Percentiles rank a stretch among this genome's conserved stretches.
Evolutionary conservation across 2,113 vertebrate genomes (phyloP).

Genomic region (Cyprinodon variegatus): DNA sequence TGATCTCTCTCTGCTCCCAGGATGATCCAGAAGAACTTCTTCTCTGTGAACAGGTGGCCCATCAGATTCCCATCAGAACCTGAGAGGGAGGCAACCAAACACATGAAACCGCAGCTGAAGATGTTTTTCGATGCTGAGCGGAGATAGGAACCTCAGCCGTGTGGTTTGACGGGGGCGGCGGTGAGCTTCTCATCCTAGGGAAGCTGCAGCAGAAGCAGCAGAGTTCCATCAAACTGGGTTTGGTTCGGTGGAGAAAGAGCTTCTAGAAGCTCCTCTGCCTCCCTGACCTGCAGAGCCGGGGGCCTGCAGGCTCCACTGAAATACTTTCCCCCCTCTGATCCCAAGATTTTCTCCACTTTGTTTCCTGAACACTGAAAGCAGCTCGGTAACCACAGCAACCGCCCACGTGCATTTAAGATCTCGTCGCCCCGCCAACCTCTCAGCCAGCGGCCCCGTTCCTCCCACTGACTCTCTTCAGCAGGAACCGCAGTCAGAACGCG

Average conservation of each 20-base stretch:
- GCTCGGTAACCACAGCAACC: slow-evolving; percentile 52
- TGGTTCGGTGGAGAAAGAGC: not conserved
- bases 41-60: slow-evolving; percentile 39
- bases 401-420: not conserved
- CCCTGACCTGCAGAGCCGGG: not conserved
- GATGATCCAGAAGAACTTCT: slow-evolving; percentile 24
- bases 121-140: slow-evolving; percentile 53
- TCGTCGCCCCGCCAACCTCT: not conserved
- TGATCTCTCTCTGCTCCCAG: not conserved
- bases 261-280: not conserved
- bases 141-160: slow-evolving; percentile 56
- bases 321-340: not conserved
- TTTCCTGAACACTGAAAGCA: slow-evolving; percentile 23
- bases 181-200: slow-evolving; percentile 20
- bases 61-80: slow-evolving; percentile 41
- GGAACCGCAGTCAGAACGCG: not conserved
- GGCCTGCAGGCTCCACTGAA: not conserved
- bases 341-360: slow-evolving; percentile 14
- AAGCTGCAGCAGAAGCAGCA: slow-evolving; percentile 4
- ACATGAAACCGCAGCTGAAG: slow-evolving; percentile 61
- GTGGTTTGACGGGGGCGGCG: slow-evolving; percentile 48
- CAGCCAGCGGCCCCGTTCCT: not conserved
- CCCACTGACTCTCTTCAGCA: not conserved
- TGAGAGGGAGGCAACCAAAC: slow-evolving; percentile 24
- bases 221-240: not conserved